Percentiles rank a stretch among this genome's conserved stretches.
These are phyloP conservation scores for Tinea pellionella DNA, from an alignment of 2,888 invertebrate genomes.

Conservation along the genomic window DNA sequence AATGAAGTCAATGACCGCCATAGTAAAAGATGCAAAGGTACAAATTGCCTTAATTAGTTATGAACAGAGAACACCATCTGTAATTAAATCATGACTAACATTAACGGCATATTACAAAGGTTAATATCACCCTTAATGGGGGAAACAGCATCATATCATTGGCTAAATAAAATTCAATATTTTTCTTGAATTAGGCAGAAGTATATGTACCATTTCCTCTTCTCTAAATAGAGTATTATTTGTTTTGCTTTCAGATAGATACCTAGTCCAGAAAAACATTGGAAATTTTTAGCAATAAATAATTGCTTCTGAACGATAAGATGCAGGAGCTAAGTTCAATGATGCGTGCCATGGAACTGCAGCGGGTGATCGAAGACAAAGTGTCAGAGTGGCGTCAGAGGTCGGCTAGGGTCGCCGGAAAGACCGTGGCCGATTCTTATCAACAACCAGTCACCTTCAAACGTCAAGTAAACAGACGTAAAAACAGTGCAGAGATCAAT, in stretches of 20 bases:
- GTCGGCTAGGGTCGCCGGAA: conserved; percentile 56
- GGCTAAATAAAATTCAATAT: neutral
- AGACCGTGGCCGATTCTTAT: conserved; percentile 60
- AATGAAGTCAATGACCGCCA: neutral
- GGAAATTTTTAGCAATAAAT: neutral
- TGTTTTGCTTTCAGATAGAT: neutral
- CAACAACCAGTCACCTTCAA: conserved; percentile 63
- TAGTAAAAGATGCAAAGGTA: neutral
- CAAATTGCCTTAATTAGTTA: neutral
- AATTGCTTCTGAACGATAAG: conserved; percentile 16
- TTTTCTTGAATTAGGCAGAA: no score
- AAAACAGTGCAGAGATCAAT: conserved; percentile 65
- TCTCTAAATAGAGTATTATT: neutral
- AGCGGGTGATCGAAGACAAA: conserved; percentile 63
- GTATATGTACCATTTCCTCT: no score
- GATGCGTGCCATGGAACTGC: conserved; percentile 62
- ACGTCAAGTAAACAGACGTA: conserved; percentile 61
- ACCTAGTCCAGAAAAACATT: neutral
- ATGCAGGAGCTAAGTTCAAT: conserved; percentile 63
- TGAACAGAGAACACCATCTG: neutral
- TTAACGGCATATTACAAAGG: neutral
- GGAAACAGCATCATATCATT: neutral
- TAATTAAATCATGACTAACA: neutral
- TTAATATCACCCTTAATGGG: neutral
- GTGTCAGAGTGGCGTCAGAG: conserved; percentile 65